Evolutionary conservation across 1,140 invertebrate species (phyloP), one percentile per base, ranked within the genome.

Genomic region (Oncopodura yosiiana): DNA sequence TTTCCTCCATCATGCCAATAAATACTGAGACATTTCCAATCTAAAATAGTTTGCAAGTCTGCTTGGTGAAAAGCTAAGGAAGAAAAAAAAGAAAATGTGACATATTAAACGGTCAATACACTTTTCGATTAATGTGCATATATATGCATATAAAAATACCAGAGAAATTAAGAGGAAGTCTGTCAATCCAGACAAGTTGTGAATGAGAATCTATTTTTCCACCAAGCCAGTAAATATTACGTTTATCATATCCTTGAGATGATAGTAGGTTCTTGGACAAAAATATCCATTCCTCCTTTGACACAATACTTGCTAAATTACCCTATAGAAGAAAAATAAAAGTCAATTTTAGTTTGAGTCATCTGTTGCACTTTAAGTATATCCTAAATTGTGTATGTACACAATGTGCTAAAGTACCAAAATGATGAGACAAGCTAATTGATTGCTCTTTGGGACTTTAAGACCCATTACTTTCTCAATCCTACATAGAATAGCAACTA

Each of bases 201-300:
- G 44, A 56, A 18, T 51, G 56, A 29, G 49, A 49, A 48, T 68
- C 68, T 11, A 73, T 60, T 52, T 68, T 70, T 3, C 71, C 78
- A 58, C 69, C 77, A 18, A 83, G 70, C 82, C 82, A 84, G 69
- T 82, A 83, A 21, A 81, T 70, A 0, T 78, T 71, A 30, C 77
- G 80, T 38, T 79, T 78, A 62, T 76, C 77, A 68, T 82, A 83
- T 53, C 82, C 79, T n/a, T 73, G 71, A 53, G 76, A 77, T 56
- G 78, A 76, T 55, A 81, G 69, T 38, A 84, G 79, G 39, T 76
- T 78, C 14, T 76, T 69, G 6, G 77, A 75, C 6, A 84, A 70
- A 64, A 83, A 82, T 41, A 74, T 68, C 53, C 81, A 77, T 62
- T 82, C 81, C 45, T 81, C 80, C 56, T 73, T 54, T 0, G 77